Evolutionary conservation across 2,113 vertebrate species (phyloP), one percentile per base, ranked within the genome.

Genomic region (Peucedramus taeniatus): DNA sequence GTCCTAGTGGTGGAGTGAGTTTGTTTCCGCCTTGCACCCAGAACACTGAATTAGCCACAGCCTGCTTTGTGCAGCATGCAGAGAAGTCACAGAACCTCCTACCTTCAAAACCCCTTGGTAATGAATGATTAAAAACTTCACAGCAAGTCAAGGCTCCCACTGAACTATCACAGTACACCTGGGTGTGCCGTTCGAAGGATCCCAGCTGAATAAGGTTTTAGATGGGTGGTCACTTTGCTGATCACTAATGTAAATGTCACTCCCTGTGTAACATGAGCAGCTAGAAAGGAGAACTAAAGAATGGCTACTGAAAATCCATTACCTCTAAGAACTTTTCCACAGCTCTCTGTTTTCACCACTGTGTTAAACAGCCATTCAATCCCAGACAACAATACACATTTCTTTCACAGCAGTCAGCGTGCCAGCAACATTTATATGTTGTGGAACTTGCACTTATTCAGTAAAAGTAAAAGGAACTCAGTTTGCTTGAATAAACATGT

Each of bases 401-500:
- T 94, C 71, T 90, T 94, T 76, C 31, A 87, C 50, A 96, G 40
- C 64, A 28, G 66, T 76, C 76, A 42, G 30, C 33, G 39, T 21
- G 49, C 26, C 65, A 74, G 81, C 54, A 93, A 78, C 81, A 64
- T 80, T 72, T 50, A 31, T 51, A 16, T 30, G 53, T 50, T 51
- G 24, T 5, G 1, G 89, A 88, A 88, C 56, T 80, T 92, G 82
- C 76, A 78, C 85, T 81, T 91, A 83, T 28, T 92, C 83, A 90
- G 84, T 76, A 94, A 66, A 91, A 88, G 59, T 40, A 60, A 87
- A 88, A 79, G 33, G 54, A 95, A 35, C 35, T 66, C 47, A 61
- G 21, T 84, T 91, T 86, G 61, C 90, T 95, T 96, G 94, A 97
- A 97, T 88, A 96, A 97, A 97, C 87, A 91, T 51, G 77, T 91